phyloP scores from a whole-genome alignment of 1,140 invertebrate species.

The Marisa cornuarietis region DNA sequence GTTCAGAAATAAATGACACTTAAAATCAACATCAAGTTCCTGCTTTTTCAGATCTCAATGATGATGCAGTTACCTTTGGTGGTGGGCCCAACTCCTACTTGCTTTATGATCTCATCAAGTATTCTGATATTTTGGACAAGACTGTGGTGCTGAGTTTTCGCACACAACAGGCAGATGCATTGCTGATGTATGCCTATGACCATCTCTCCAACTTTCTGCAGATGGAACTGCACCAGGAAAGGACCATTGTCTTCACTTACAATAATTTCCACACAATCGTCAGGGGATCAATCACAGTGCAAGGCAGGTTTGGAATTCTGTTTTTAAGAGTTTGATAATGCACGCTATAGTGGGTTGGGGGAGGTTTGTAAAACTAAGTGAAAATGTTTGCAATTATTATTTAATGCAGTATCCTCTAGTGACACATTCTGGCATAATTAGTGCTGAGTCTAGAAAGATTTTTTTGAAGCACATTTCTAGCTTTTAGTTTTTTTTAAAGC shows the following conservation, averaged over 20 bases:
- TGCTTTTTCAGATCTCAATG: conserved; percentile 82
- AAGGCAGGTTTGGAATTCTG: background rate
- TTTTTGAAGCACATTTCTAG: too few relatives aligned
- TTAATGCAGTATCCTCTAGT: too few relatives aligned
- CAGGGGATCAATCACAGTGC: conserved; percentile 26
- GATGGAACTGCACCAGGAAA: conserved; percentile 82
- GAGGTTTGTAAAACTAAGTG: too few relatives aligned
- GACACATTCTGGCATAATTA: too few relatives aligned
- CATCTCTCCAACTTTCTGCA: conserved; percentile 94
- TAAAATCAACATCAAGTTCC: too few relatives aligned
- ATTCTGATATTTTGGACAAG: conserved; percentile 77
- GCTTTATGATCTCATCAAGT: conserved; percentile 78
- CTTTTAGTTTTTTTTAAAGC: too few relatives aligned
- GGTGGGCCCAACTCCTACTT: conserved; percentile 75
- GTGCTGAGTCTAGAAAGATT: too few relatives aligned
- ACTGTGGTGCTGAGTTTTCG: conserved; percentile 86
- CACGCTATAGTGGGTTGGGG: too few relatives aligned
- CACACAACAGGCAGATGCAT: conserved; percentile 79
- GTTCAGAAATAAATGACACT: background rate
- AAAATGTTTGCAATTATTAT: too few relatives aligned
- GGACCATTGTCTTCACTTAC: conserved; percentile 48
- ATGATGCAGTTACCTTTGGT: conserved; percentile 88
- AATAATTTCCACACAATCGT: conserved; percentile 48
- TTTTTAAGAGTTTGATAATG: too few relatives aligned
- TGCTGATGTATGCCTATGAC: conserved; percentile 91